phyloP scores from a whole-genome alignment of 2,888 invertebrate species.

The Leptogaster cylindrica region DNA sequence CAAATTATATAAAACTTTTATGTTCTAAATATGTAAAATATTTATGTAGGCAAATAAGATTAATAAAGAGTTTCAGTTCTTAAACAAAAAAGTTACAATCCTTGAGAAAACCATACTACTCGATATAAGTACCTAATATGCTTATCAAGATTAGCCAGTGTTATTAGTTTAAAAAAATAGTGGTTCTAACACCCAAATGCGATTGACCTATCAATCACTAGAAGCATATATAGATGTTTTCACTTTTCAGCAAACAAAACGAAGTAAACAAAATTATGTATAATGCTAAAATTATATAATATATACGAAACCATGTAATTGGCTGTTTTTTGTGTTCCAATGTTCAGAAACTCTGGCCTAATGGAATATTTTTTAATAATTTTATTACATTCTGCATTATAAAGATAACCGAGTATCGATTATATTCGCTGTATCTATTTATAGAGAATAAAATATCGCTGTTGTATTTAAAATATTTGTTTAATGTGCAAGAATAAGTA shows the following conservation, averaged over 20 bases:
- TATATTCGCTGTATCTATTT: constrained; percentile 21
- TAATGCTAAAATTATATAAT: constrained; percentile 26
- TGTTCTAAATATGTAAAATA: constrained; percentile 4
- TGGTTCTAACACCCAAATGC: neutral
- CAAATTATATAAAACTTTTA: neutral
- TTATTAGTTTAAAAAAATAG: neutral
- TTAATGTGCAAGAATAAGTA: constrained; percentile 29
- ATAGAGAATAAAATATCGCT: constrained; percentile 15
- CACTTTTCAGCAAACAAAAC: too few relatives aligned
- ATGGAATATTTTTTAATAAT: constrained; percentile 11
- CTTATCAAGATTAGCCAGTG: neutral
- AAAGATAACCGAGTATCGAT: constrained; percentile 18
- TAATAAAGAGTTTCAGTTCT: neutral
- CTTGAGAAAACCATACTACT: too few relatives aligned
- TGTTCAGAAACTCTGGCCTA: constrained; percentile 26
- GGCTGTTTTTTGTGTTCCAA: constrained; percentile 17
- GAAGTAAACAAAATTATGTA: constrained; percentile 11
- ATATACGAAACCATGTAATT: constrained; percentile 35
- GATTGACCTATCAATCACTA: neutral
- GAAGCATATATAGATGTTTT: too few relatives aligned
- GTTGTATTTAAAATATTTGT: constrained; percentile 23
- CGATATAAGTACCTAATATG: neutral
- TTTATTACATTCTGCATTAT: constrained; percentile 11
- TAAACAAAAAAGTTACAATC: neutral
- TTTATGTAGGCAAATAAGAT: neutral